phyloP scores from a whole-genome alignment of 2,888 invertebrate genomes.

The Nymphalis c-album region DNA sequence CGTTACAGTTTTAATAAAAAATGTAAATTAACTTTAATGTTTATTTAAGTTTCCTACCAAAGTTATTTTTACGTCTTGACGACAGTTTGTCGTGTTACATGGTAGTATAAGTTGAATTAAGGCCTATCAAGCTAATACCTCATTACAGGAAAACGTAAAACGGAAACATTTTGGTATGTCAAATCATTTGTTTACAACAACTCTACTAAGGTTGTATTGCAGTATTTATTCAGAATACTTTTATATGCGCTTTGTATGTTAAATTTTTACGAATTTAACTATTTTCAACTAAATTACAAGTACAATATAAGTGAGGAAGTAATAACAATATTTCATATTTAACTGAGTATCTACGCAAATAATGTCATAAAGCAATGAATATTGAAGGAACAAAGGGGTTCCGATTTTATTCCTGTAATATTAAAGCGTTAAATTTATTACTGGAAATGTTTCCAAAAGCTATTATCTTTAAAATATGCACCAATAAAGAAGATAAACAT shows the following conservation, averaged over 20 bases:
- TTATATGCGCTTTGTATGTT: neutral
- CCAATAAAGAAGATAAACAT: neutral
- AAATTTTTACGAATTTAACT: conserved; percentile 39
- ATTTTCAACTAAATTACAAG: conserved; percentile 2
- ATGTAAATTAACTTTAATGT: neutral
- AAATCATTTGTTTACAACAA: neutral
- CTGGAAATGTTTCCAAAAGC: conserved; percentile 26
- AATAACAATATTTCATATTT: conserved; percentile 50
- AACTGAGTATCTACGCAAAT: conserved; percentile 50
- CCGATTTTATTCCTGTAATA: conserved; percentile 30
- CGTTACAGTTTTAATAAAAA: too few relatives aligned
- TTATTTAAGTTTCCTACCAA: neutral
- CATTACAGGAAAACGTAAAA: conserved; percentile 1
- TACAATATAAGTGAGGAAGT: conserved; percentile 46
- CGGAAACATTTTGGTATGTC: conserved; percentile 1
- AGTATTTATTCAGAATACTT: too few relatives aligned
- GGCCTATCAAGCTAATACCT: conserved; percentile 6
- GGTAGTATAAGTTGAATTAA: conserved; percentile 8
- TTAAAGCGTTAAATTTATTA: conserved; percentile 19
- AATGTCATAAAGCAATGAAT: conserved; percentile 48
- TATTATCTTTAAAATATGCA: conserved; percentile 12
- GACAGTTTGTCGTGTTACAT: conserved; percentile 26
- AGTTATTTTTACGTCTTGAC: conserved; percentile 16
- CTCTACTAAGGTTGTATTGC: neutral
- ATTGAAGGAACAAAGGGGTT: conserved; percentile 43